phyloP scores from a whole-genome alignment of 2,888 invertebrate genomes.

The Melieria picta region DNA sequence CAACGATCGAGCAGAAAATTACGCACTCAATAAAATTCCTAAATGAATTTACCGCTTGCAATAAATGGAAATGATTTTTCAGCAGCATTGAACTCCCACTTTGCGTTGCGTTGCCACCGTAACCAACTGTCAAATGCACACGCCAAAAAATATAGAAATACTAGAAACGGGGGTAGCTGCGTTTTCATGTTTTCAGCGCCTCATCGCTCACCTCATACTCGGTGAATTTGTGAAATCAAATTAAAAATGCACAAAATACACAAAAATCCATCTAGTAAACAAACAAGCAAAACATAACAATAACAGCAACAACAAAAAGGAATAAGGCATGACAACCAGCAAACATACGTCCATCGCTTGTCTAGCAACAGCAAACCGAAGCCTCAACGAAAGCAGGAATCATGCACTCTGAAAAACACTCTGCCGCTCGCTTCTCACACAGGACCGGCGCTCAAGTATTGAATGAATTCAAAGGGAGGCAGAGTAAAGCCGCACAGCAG shows the following conservation, averaged over 20 bases:
- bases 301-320: conserved; percentile 5
- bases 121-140: conserved; percentile 35
- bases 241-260: conserved; percentile 37
- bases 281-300: conserved; percentile 34
- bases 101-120: neutral
- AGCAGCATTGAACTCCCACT: neutral
- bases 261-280: conserved; percentile 39
- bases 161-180: neutral
- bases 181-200: neutral
- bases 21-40: conserved; percentile 36
- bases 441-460: too few species aligned
- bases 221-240: conserved; percentile 2
- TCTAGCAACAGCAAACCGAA: too few species aligned
- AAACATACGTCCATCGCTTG: too few species aligned
- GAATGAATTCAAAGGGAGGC: too few species aligned
- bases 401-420: too few species aligned
- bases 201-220: too few species aligned
- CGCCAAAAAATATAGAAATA: too few species aligned
- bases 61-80: conserved; percentile 24
- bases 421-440: too few species aligned
- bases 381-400: too few species aligned
- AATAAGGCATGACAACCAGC: too few species aligned
- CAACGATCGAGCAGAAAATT: conserved; percentile 6
- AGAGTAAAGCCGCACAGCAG: too few species aligned
- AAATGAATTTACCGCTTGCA: conserved; percentile 32